phyloP scores from a whole-genome alignment of 2,797 vertebrate genomes.

The Sandelia bainsii region DNA sequence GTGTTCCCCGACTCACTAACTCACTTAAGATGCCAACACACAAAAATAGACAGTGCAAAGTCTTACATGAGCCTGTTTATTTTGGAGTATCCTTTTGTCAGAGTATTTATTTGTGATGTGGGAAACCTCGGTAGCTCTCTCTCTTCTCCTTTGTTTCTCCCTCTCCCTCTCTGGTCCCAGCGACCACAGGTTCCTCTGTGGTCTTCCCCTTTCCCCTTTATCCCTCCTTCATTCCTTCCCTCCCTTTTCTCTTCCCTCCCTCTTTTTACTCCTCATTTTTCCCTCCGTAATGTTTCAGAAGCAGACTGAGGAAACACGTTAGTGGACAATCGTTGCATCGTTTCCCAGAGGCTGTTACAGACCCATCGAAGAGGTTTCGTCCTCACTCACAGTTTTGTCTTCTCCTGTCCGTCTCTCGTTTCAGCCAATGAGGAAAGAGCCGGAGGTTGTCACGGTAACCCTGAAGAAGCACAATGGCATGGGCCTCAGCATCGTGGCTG shows the following conservation, averaged over 20 bases:
- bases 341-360: constrained; percentile 2
- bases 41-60: background rate
- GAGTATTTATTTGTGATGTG: constrained; percentile 53
- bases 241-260: constrained; percentile 55
- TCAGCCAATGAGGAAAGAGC: constrained; percentile 95
- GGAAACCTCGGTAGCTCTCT: constrained; percentile 42
- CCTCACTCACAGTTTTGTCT: constrained; percentile 52
- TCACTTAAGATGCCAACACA: background rate
- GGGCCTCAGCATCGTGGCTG: constrained; percentile 98
- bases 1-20: constrained; percentile 5
- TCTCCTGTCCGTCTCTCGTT: constrained; percentile 63
- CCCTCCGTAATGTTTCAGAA: constrained; percentile 32
- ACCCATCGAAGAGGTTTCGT: constrained; percentile 18
- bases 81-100: constrained; percentile 37
- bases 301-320: constrained; percentile 12
- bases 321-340: background rate
- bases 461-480: constrained; percentile 99
- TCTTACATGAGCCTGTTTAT: constrained; percentile 38
- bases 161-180: constrained; percentile 70
- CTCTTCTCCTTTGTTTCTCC: constrained; percentile 26
- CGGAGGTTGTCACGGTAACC: constrained; percentile 97
- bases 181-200: constrained; percentile 81
- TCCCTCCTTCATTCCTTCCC: constrained; percentile 59
- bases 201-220: constrained; percentile 59
- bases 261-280: constrained; percentile 40